Evolutionary conservation across 2,113 vertebrate genomes (phyloP).

Genomic region (Naja naja): DNA sequence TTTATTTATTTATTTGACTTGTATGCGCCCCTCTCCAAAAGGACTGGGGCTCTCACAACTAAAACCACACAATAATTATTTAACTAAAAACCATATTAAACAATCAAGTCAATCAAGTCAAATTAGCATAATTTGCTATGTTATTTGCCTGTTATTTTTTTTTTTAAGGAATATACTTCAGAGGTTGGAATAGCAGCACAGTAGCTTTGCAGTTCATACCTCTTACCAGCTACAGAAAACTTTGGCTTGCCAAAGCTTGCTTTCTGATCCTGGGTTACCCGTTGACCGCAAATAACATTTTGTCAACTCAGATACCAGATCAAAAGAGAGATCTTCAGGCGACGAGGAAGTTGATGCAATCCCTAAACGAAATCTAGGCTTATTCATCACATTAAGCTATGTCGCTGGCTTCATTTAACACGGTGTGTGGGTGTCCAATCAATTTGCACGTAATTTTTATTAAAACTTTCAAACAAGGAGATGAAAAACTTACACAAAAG

Average conservation of each 20-base stretch:
- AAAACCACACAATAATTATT: too few species aligned
- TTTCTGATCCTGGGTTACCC: neutral
- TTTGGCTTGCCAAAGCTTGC: neutral
- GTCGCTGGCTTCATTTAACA: neutral
- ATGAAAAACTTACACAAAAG: neutral
- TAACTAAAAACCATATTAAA: too few species aligned
- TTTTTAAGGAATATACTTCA: neutral
- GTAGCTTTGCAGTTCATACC: neutral
- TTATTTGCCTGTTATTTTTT: neutral
- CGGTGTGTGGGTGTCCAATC: neutral
- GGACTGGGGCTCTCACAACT: too few species aligned
- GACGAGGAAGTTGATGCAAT: neutral
- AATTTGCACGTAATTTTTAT: neutral
- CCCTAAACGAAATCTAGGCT: neutral
- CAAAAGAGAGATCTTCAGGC: neutral
- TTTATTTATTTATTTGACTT: too few species aligned
- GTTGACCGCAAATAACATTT: neutral
- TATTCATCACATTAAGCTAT: neutral
- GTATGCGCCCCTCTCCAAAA: too few species aligned
- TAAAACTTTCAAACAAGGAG: neutral
- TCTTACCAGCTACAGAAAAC: neutral
- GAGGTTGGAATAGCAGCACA: neutral
- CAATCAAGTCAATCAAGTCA: too few species aligned
- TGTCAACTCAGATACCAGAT: neutral
- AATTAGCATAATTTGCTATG: too few species aligned